Evolutionary conservation across 2,797 vertebrate species (phyloP), one percentile per base, ranked within the genome.

Genomic region (Leptatherina wallacei): DNA sequence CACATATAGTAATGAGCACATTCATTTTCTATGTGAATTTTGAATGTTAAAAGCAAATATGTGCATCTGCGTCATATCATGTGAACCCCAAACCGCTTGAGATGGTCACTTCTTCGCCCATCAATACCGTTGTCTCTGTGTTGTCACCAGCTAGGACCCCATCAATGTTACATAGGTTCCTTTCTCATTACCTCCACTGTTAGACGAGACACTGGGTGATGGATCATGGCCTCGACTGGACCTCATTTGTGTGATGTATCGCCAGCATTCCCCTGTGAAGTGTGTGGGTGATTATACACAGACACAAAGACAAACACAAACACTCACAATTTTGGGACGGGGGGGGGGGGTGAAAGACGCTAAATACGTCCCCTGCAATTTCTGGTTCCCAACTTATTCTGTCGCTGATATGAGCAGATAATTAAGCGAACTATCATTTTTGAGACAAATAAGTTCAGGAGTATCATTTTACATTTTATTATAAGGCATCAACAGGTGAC

Each of bases 241-340:
- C 86, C 92, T 93, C 93, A 94, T 94, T 94, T 95, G 89, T 88
- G 91, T 95, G 93, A 95, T 94, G 86, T 92, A 95, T 92, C 87
- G 78, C 89, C 75, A 56, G 77, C 35, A 89, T 88, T 93, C 83
- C 88, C 61, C 71, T 54, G 86, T 85, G 88, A 93, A 92, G 91
- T 92, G 91, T 92, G 92, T 62, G 91, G 87, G 91, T 93, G 90
- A 94, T 94, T 91, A 91, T 86, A 88, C 77, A 69, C 67, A 36
- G 85, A 85, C 89, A 92, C 79, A 91, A 85, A 91, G 86, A 90
- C 85, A 92, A 92, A 92, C 83, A 93, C 85, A 88, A 87, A 92
- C 88, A 90, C 77, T 87, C 85, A 84, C 78, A n/a, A n/a, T n/a
- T n/a, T n/a, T n/a, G n/a, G n/a, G n/a, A n/a, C n/a, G n/a, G n/a